Base-by-base conservation (phyloP, 2,113 vertebrate species). In the Otolemur garnettii region DNA sequence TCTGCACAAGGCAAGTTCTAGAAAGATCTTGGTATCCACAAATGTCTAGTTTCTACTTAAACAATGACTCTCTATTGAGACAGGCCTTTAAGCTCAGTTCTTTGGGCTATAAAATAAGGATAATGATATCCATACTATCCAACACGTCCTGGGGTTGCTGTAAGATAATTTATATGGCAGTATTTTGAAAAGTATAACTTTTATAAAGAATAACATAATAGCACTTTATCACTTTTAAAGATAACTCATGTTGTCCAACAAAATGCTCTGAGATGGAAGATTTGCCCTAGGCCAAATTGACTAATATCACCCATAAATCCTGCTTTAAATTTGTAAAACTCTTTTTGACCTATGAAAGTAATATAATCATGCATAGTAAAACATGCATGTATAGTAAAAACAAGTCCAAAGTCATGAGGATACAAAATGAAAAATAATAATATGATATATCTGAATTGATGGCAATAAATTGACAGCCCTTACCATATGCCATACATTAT, bases 121-220 rank as follows among this genome's bases (percentile, higher is more conserved):
- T 53, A 50, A 92, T 68, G 30, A 75, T 21, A 55, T 38, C 60
- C 3, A 0, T 71, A 24, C 26, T 57, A 38, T 64, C 79, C 2
- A 6, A 22, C 2, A 12, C 21, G 30, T 62, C 14, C 17, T 2
- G 2, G 12, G 33, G 22, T 42, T n/a, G 33, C 62, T 71, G 14
- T 82, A 68, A 66, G 30, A 17, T 77, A 28, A 64, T 59, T 94
- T 21, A 26, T 55, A 38, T n/a, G 62, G 71, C 85, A 33, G 7
- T 60, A n/a, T 71, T 91, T 93, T 86, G 17, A 60, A 78, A 92
- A 72, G 15, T 26, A 4, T 42, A 45, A 33, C 4, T 28, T 78
- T 57, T 62, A 4, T 55, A 87, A n/a, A 94, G 78, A 90, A 66
- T 45, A 59, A 82, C 85, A 87, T n/a, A 82, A 66, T 60, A 30